Percentiles rank a stretch among this genome's conserved stretches.
Conservation (phyloP, 1,140 invertebrate species). For the Sinella curviseta region DNA sequence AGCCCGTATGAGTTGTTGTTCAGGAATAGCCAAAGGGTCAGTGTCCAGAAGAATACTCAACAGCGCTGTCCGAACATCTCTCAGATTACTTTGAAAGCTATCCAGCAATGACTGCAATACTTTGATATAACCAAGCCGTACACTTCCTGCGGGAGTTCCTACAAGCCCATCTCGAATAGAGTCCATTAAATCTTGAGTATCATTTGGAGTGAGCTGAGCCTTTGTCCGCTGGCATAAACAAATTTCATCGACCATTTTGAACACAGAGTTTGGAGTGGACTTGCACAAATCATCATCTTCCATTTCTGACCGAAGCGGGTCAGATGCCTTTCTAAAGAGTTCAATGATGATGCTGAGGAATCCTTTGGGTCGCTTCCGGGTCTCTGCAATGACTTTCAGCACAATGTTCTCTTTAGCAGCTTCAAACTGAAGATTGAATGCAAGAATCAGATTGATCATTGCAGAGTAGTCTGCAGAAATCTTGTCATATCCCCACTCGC, state of each 20-base stretch:
- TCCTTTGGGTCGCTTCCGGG: neutral
- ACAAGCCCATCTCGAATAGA: neutral
- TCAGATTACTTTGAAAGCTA: neutral
- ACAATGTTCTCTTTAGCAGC: neutral
- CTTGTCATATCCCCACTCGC: neutral
- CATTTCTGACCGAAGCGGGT: neutral
- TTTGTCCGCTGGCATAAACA: neutral
- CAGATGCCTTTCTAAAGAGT: neutral
- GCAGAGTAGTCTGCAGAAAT: neutral
- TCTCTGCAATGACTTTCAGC: neutral
- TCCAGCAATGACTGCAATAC: neutral
- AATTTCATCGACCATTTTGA: slow-evolving; percentile 2
- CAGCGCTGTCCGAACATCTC: neutral
- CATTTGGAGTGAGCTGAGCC: neutral
- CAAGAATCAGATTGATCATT: neutral
- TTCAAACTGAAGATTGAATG: slow-evolving; percentile 17
- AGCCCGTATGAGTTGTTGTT: neutral
- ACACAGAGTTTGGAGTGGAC: neutral
- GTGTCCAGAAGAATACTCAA: neutral
- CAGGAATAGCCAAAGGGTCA: neutral
- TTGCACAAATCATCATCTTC: neutral
- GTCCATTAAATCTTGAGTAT: neutral
- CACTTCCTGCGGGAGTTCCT: neutral
- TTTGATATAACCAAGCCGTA: neutral
- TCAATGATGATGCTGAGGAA: neutral